Conservation (phyloP, 35 echinoderm and acorn worm species). For the Acanthaster planci region DNA sequence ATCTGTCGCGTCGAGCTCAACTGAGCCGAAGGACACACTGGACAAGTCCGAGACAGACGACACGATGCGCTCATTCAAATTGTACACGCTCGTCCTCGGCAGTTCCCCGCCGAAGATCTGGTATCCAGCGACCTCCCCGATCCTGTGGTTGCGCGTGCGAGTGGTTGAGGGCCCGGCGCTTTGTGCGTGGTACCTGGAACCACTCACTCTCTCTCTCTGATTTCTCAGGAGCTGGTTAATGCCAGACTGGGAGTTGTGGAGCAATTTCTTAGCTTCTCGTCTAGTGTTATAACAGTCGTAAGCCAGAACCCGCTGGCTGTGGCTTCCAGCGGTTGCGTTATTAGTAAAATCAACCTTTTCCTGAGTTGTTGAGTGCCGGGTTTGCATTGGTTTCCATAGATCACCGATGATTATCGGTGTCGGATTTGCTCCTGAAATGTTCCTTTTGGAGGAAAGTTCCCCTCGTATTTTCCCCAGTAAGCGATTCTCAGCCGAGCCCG, state of each 20-base stretch:
- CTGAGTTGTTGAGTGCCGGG: background rate
- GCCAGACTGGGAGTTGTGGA: background rate
- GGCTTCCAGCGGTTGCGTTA: too few relatives aligned
- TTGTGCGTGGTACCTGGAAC: too few relatives aligned
- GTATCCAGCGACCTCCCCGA: background rate
- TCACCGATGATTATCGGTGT: background rate
- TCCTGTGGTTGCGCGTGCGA: background rate
- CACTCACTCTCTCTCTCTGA: too few relatives aligned
- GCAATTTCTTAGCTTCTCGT: background rate
- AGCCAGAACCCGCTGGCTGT: background rate
- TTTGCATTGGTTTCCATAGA: constrained; percentile 15
- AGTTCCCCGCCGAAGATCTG: background rate
- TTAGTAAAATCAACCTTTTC: too few relatives aligned
- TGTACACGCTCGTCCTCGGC: background rate
- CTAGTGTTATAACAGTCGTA: background rate
- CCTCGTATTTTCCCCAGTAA: too few relatives aligned
- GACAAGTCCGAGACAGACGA: background rate
- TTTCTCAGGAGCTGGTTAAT: background rate
- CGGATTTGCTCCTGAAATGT: background rate
- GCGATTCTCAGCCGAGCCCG: background rate
- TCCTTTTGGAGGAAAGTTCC: too few relatives aligned
- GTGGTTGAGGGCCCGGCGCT: too few relatives aligned
- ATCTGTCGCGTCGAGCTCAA: background rate
- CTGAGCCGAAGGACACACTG: background rate
- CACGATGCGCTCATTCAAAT: constrained; percentile 6